Percentiles rank a stretch among this genome's conserved stretches.
Conservation (phyloP, 2,888 invertebrate genomes). For the Biston betularia region DNA sequence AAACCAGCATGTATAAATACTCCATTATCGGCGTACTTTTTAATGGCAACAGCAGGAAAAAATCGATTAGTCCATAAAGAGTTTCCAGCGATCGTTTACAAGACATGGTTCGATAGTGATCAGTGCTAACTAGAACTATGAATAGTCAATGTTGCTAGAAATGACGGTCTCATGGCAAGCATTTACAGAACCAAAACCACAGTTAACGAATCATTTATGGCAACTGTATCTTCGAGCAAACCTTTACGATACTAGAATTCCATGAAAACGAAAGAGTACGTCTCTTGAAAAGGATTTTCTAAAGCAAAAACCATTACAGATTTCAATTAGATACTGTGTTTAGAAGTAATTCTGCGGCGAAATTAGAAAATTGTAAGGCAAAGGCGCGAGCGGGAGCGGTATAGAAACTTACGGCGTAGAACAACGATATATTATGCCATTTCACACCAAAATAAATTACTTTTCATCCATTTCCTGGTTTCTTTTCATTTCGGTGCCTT, state of each 20-base stretch:
- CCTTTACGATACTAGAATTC: conserved; percentile 40
- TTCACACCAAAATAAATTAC: conserved; percentile 72
- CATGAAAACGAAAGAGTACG: conserved; percentile 21
- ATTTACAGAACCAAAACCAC: conserved; percentile 4
- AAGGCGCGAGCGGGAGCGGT: conserved; percentile 18
- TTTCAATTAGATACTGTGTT: conserved; percentile 67
- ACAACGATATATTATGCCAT: conserved; percentile 53
- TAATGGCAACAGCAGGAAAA: conserved; percentile 19
- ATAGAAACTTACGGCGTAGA: conserved; percentile 39
- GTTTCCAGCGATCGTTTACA: conserved; percentile 23
- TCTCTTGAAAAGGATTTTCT: conserved; percentile 30
- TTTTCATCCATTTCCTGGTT: conserved; percentile 75
- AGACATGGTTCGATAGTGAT: conserved; percentile 42
- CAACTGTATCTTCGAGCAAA: conserved; percentile 47
- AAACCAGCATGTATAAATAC: conserved; percentile 15
- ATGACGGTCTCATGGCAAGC: conserved; percentile 9
- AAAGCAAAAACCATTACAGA: conserved; percentile 49
- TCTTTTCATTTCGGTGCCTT: conserved; percentile 77
- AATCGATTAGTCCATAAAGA: conserved; percentile 28
- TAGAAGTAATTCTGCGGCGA: conserved; percentile 64
- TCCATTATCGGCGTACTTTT: conserved; percentile 19
- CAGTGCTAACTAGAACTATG: conserved; percentile 54
- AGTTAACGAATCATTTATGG: neutral
- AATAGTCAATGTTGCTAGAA: conserved; percentile 52
- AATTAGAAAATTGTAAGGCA: conserved; percentile 61